Base-by-base conservation (phyloP, 2,888 invertebrate species). In the Aradus depressus region DNA sequence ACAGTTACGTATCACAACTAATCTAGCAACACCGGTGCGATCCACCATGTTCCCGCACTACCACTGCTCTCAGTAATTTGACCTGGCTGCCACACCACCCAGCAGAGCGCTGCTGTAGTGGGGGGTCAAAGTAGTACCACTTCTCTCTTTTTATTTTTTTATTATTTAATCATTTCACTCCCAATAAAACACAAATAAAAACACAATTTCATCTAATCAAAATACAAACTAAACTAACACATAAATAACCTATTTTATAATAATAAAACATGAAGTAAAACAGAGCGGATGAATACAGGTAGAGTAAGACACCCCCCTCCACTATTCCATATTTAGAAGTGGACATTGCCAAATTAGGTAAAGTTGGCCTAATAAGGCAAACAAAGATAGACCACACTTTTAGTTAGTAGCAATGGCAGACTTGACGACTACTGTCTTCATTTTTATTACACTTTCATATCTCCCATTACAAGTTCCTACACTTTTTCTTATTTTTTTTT, bases 271-370 rank as follows among this genome's bases (percentile, higher is more conserved):
- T 18, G 28, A 22, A 25, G 16, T 6, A 26, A 22, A 22, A 25
- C 16, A 4, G 25, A 22, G 51, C 51, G 51, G 45, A 44, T 35
- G 38, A 38, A 47, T 41, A 41, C 48, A 50, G 28, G 25, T 37
- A 26, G 37, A 37, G 43, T 52, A 50, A 50, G 50, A 42, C 44
- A 49, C 43, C 50, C 57, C 52, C 70, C 76, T 72, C 77, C 79
- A 77, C 76, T 75, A 66, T 75, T 75, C 83, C 83, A 79, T 83
- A 82, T 83, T 83, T 82, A 82, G 83, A 79, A 77, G 73, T 76
- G 75, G 73, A 74, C 77, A 77, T 74, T 80, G 74, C 83, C 83
- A 78, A 83, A 82, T 82, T 82, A 77, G 83, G 84, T 74, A 76
- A 76, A 78, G 75, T 76, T 77, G 75, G 74, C 79, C 82, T 78